Conservation (phyloP, 2,797 vertebrate genomes). For the Galaxias olidus region DNA sequence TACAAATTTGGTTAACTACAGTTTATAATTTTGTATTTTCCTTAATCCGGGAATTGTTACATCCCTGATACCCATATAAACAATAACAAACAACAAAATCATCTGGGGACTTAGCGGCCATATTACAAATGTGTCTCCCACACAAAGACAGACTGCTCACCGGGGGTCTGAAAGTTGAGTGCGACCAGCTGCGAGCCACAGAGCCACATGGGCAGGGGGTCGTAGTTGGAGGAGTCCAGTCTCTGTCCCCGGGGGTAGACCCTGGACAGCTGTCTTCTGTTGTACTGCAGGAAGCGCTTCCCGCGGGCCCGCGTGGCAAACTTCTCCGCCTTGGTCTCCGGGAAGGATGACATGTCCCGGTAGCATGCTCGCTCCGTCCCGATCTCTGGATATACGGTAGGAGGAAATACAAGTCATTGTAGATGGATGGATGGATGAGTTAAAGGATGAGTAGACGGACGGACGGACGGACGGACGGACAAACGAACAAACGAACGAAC, state of each 20-base stretch:
- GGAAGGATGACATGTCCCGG: conserved; percentile 97
- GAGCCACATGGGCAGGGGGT: conserved; percentile 97
- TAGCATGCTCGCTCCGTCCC: conserved; percentile 93
- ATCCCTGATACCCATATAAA: too few relatives aligned
- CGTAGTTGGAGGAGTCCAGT: conserved; percentile 96
- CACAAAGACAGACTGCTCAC: conserved; percentile 62
- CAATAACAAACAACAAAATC: too few relatives aligned
- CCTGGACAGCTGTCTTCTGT: conserved; percentile 78
- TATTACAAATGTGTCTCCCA: not conserved
- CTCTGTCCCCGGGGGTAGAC: conserved; percentile 84
- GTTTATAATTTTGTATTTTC: too few relatives aligned
- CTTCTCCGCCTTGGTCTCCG: conserved; percentile 96
- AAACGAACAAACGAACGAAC: not conserved
- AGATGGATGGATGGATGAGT: too few relatives aligned
- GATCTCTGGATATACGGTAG: conserved; percentile 79
- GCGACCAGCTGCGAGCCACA: conserved; percentile 97
- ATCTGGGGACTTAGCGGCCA: too few relatives aligned
- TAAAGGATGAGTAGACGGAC: too few relatives aligned
- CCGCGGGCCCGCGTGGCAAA: conserved; percentile 90
- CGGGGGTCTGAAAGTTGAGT: conserved; percentile 97
- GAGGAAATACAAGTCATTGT: not conserved
- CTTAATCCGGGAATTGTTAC: too few relatives aligned
- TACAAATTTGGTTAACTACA: too few relatives aligned
- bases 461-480: not conserved
- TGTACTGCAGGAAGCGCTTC: conserved; percentile 80